Evolutionary conservation across 2,113 vertebrate genomes (phyloP).

Genomic region (Grammomys surdaster): DNA sequence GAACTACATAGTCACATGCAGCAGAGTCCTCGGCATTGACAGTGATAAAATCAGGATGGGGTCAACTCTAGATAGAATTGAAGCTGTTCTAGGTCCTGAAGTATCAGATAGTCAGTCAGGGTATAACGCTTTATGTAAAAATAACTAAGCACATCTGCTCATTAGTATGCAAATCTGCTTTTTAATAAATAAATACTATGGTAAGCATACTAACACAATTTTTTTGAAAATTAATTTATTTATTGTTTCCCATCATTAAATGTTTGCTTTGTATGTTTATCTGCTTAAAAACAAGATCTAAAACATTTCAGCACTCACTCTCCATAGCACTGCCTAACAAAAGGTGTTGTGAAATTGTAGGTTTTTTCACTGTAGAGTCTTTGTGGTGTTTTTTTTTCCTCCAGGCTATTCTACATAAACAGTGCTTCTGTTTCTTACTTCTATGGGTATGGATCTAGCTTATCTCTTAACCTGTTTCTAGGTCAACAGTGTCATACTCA

Average conservation of each 20-base stretch:
- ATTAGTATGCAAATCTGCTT: background rate
- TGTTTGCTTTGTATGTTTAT: background rate
- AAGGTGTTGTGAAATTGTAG: background rate
- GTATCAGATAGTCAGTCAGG: background rate
- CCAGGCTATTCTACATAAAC: background rate
- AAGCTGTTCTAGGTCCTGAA: background rate
- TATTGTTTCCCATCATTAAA: background rate
- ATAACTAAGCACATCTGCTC: background rate
- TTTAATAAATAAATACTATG: background rate
- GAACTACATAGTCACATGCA: background rate
- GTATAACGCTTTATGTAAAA: background rate
- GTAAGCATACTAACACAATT: background rate
- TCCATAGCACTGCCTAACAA: background rate
- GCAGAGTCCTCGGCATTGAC: background rate
- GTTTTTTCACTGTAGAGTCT: background rate
- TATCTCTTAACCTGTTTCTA: slow-evolving; percentile 15
- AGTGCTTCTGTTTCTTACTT: slow-evolving; percentile 21
- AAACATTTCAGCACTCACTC: background rate
- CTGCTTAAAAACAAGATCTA: background rate
- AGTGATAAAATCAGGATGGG: background rate
- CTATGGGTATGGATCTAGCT: background rate
- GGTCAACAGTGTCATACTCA: slow-evolving; percentile 2
- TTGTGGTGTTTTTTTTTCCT: background rate
- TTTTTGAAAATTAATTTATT: background rate
- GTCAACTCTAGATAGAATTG: background rate